Evolutionary conservation across 2,888 invertebrate genomes (phyloP).

Genomic region (Diarsia mendica): DNA sequence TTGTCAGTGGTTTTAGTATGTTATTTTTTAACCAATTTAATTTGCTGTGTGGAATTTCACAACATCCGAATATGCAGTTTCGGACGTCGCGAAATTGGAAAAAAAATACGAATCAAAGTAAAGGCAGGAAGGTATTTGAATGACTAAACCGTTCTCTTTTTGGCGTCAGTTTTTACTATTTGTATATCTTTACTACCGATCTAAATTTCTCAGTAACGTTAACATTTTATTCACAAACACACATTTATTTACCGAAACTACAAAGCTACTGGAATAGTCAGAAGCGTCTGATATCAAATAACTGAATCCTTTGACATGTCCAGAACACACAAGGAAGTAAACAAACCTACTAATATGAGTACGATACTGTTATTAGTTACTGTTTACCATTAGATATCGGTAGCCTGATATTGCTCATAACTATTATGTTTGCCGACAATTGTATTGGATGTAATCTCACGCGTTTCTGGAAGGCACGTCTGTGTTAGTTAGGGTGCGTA

Average conservation of each 20-base stretch:
- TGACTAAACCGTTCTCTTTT: neutral
- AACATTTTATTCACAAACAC: neutral
- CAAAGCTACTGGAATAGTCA: neutral
- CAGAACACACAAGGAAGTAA: slow-evolving; percentile 12
- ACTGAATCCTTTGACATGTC: neutral
- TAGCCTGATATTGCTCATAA: slow-evolving; percentile 22
- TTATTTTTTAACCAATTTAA: neutral
- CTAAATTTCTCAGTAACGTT: neutral
- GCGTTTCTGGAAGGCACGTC: slow-evolving; percentile 17
- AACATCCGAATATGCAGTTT: neutral
- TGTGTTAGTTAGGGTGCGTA: slow-evolving; percentile 3
- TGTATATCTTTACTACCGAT: neutral
- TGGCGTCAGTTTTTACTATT: neutral
- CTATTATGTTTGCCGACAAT: slow-evolving; percentile 28
- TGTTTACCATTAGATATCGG: slow-evolving; percentile 26
- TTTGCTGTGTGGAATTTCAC: neutral
- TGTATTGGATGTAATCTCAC: slow-evolving; percentile 36
- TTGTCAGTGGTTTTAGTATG: too few relatives aligned
- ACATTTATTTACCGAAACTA: neutral
- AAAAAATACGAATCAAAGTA: neutral
- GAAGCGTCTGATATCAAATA: neutral
- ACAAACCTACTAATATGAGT: slow-evolving; percentile 17
- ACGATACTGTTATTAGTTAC: slow-evolving; percentile 14
- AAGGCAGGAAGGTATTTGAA: neutral
- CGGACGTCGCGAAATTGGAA: too few relatives aligned